Evolutionary conservation across 2,888 invertebrate species (phyloP), one percentile per base, ranked within the genome.

Genomic region (Miltochrista miniata): DNA sequence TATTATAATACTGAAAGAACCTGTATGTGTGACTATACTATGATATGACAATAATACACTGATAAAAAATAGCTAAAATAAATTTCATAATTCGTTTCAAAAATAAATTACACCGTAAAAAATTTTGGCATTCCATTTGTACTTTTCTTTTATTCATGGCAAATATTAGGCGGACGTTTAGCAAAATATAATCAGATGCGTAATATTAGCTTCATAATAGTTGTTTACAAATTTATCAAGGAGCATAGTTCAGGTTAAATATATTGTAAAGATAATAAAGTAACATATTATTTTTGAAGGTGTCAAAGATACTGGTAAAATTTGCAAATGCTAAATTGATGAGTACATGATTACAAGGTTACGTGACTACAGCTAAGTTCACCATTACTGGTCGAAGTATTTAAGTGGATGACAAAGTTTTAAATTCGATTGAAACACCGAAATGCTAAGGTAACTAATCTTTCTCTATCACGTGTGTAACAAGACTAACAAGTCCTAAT

Each of bases 121-220:
- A 78, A 72, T 72, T 79, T 85, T 85, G 85, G 85, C 85, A 81
- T 72, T 71, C 48, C 57, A 38, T 71, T 84, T 85, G 84, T 84
- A 82, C 81, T 83, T 70, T 7, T 72, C 56, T 57, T 67, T 74
- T 48, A 64, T 56, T 57, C 58, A 56, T 63, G 70, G 67, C 47
- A 56, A 57, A 61, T 60, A 63, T 53, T 55, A 59, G 51, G 59
- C 44, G 51, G 50, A 48, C 59, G 61, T 59, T 56, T 48, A 59
- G 54, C 59, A 67, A 64, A 64, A 59, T 59, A 57, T 60, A n/a
- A 56, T 59, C 54, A 46, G 52, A 36, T 24, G 13, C 15, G 1
- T 43, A 10, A 3, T 2, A 24, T 7, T 43, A 14, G 9, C 14
- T 38, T n/a, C 11, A 5, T 24, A 24, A 24, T 24, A 24, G 5